phyloP scores from a whole-genome alignment of 23 tunicate genomes.

The Ciona savignyi region DNA sequence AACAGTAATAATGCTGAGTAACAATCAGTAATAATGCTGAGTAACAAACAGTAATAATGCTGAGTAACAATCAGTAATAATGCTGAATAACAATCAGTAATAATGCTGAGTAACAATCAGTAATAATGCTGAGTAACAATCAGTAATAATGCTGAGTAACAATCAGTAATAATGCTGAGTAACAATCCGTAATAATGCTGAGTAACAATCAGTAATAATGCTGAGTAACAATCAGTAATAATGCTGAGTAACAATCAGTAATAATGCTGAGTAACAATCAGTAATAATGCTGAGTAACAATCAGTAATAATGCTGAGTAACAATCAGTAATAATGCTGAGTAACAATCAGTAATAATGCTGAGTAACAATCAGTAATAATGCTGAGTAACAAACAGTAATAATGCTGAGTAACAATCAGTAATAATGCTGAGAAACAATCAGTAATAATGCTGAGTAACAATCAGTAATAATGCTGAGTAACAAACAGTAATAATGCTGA shows the following conservation, averaged over 20 bases:
- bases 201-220: neutral
- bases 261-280: neutral
- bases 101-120: neutral
- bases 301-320: neutral
- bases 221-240: neutral
- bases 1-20: neutral
- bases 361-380: neutral
- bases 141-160: neutral
- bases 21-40: neutral
- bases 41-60: neutral
- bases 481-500: neutral
- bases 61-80: neutral
- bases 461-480: neutral
- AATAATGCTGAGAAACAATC: neutral
- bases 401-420: neutral
- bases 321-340: neutral
- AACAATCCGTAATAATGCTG: neutral
- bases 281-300: neutral
- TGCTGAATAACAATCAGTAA: neutral
- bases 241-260: neutral
- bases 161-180: neutral
- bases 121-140: neutral
- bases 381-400: neutral
- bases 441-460: neutral
- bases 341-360: neutral